Evolutionary conservation across 2,888 invertebrate genomes (phyloP).

Genomic region (Norana najaformis): DNA sequence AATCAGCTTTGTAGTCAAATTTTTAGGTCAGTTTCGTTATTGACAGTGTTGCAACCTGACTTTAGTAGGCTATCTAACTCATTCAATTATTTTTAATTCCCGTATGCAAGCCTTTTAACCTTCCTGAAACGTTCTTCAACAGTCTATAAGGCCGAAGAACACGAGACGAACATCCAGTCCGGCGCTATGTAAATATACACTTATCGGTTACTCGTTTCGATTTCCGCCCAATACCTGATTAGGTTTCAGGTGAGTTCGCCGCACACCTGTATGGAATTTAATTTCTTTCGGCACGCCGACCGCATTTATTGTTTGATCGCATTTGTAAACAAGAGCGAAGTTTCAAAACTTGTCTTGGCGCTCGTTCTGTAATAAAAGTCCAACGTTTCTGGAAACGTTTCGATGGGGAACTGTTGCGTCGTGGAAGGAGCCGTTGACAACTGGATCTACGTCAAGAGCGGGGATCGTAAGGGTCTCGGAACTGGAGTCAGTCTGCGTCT

Average conservation of each 20-base stretch:
- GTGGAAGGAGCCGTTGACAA: constrained; percentile 48
- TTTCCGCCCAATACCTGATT: not conserved
- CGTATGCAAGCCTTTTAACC: not conserved
- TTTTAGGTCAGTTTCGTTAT: not conserved
- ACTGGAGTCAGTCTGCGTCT: constrained; percentile 63
- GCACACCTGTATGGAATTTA: not conserved
- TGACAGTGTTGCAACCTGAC: too few species aligned
- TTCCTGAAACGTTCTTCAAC: not conserved
- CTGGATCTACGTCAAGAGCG: constrained; percentile 62
- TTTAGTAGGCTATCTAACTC: not conserved
- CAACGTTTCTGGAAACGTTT: not conserved
- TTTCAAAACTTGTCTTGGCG: not conserved
- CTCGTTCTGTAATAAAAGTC: not conserved
- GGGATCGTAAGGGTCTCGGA: constrained; percentile 61
- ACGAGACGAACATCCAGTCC: too few species aligned
- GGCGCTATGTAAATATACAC: not conserved
- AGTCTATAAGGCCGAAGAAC: not conserved
- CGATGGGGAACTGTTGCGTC: constrained; percentile 47
- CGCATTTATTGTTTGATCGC: not conserved
- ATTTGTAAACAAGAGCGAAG: not conserved
- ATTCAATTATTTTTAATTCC: not conserved
- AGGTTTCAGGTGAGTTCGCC: not conserved
- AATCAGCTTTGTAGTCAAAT: too few species aligned
- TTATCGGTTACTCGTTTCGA: not conserved
- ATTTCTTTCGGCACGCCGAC: not conserved